phyloP scores from a whole-genome alignment of 1,140 invertebrate species.

The Oedothorax gibbosus region DNA sequence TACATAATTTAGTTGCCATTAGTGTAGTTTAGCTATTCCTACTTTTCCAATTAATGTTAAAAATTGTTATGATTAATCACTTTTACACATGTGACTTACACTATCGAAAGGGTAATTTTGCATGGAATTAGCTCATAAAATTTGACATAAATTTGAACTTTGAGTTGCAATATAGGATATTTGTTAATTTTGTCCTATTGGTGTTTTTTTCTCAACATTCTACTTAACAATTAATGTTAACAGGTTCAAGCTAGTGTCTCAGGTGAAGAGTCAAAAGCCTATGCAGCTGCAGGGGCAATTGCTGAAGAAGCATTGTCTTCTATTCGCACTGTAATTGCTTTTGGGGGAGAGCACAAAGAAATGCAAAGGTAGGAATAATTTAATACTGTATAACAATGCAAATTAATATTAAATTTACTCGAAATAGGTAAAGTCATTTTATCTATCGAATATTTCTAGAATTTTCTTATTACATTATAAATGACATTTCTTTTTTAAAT shows the following conservation, averaged over 20 bases:
- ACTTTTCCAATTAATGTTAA: too few species aligned
- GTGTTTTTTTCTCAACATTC: too few species aligned
- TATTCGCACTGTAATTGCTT: conserved; percentile 69
- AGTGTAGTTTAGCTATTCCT: too few species aligned
- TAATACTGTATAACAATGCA: not conserved
- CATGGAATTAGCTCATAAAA: too few species aligned
- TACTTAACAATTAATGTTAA: too few species aligned
- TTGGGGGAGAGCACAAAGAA: conserved; percentile 69
- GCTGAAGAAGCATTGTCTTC: conserved; percentile 70
- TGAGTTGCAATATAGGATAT: too few species aligned
- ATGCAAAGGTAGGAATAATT: conserved; percentile 66
- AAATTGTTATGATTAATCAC: too few species aligned
- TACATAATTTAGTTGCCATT: too few species aligned
- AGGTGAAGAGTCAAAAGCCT: conserved; percentile 65
- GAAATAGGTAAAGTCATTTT: not conserved
- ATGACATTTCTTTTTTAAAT: not conserved
- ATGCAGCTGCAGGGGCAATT: conserved; percentile 70
- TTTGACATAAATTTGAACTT: too few species aligned
- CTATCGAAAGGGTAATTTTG: too few species aligned
- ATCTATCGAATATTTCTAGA: not conserved
- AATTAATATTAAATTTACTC: not conserved
- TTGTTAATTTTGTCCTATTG: too few species aligned
- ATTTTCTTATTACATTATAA: not conserved
- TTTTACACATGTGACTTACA: too few species aligned
- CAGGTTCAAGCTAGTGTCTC: conserved; percentile 39